A percentile compares a stretch with the other conserved stretches of the same genome.
Conservation (phyloP, 2,113 vertebrate genomes). For the Gambusia affinis region DNA sequence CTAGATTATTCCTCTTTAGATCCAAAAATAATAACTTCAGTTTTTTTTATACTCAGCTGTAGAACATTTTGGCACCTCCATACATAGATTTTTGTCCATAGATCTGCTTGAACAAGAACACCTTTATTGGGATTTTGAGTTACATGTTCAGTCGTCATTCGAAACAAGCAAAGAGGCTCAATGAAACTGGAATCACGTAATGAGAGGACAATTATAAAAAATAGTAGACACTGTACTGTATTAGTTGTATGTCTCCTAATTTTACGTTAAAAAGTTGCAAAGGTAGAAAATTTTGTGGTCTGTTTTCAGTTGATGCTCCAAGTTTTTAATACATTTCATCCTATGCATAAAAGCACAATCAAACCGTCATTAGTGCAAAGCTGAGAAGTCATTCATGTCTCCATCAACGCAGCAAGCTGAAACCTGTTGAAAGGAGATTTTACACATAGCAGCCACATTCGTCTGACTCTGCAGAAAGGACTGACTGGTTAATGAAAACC, state of each 20-base stretch:
- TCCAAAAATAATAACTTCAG: too few species aligned
- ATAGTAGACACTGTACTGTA: neutral
- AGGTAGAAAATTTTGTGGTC: neutral
- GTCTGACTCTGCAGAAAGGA: neutral
- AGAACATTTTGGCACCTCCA: too few species aligned
- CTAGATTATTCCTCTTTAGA: too few species aligned
- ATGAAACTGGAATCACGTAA: neutral
- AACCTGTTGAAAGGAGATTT: neutral
- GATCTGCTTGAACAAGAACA: neutral
- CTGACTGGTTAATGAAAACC: neutral
- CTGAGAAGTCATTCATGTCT: neutral
- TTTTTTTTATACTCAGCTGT: too few species aligned
- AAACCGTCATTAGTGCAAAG: neutral
- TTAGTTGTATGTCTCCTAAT: neutral
- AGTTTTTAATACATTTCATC: neutral
- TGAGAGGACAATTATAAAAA: neutral
- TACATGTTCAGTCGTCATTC: neutral
- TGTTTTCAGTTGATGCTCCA: too few species aligned
- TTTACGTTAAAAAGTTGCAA: neutral
- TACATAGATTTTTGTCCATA: too few species aligned
- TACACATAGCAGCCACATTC: neutral
- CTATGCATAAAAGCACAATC: neutral
- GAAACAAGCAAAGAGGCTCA: neutral
- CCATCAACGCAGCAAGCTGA: neutral
- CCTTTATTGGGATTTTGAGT: neutral